These are phyloP conservation scores for Synanthedon andrenaeformis DNA, from an alignment of 2,888 invertebrate genomes.

Conservation along the genomic window DNA sequence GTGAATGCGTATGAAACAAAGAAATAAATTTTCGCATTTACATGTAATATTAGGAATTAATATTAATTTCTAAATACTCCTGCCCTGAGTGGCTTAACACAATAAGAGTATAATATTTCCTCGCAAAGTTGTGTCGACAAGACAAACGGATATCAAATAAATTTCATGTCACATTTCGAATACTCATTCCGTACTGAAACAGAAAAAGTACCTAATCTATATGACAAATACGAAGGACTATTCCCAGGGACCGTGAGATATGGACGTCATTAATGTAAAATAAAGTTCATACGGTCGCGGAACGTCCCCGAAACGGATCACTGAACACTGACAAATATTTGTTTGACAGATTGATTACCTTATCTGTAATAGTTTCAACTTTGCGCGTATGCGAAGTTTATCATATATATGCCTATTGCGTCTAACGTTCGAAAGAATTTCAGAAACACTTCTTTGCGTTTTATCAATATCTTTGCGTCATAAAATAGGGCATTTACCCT, in stretches of 20 bases:
- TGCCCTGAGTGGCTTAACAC: no score
- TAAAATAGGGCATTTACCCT: no score
- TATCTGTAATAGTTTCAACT: not conserved
- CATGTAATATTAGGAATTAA: no score
- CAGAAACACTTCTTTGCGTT: no score
- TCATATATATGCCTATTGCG: no score
- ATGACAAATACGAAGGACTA: conserved; percentile 52
- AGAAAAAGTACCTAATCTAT: conserved; percentile 55
- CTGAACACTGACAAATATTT: conserved; percentile 24
- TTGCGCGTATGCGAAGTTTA: no score
- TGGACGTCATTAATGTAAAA: conserved; percentile 48
- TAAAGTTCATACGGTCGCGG: conserved; percentile 33
- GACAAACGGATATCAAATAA: conserved; percentile 15
- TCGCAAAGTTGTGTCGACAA: not conserved
- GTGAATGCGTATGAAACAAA: no score
- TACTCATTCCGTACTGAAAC: conserved; percentile 9
- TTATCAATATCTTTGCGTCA: no score
- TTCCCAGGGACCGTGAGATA: conserved; percentile 44
- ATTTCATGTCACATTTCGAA: conserved; percentile 26
- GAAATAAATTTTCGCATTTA: no score
- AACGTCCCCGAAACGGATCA: conserved; percentile 25
- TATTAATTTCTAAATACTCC: no score
- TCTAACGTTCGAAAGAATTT: no score
- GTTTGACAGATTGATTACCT: not conserved
- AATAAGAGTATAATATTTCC: no score